Evolutionary conservation across 2,888 invertebrate genomes (phyloP).

Genomic region (Cryptus viduatorius): DNA sequence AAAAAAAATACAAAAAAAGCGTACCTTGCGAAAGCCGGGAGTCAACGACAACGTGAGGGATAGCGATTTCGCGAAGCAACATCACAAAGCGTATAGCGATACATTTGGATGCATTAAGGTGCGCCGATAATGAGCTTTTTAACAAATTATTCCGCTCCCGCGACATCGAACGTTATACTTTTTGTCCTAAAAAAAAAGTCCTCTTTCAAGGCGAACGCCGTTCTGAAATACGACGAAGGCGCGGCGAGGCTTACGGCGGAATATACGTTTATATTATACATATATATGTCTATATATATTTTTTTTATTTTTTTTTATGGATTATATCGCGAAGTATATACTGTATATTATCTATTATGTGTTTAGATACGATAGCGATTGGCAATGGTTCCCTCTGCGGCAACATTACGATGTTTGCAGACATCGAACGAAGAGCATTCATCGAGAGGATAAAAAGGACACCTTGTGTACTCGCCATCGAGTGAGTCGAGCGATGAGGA

Average conservation of each 20-base stretch:
- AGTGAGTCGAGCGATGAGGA: slow-evolving; percentile 79
- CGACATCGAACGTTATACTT: too few species aligned
- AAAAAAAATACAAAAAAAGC: slow-evolving; percentile 11
- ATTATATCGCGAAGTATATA: background rate
- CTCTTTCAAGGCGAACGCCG: too few species aligned
- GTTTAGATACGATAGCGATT: slow-evolving; percentile 26
- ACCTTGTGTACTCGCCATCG: slow-evolving; percentile 84
- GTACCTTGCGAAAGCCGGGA: slow-evolving; percentile 55
- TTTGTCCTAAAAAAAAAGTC: too few species aligned
- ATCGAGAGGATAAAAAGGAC: slow-evolving; percentile 69
- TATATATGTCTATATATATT: too few species aligned
- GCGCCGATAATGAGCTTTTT: too few species aligned
- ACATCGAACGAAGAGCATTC: slow-evolving; percentile 43
- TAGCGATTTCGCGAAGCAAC: slow-evolving; percentile 43
- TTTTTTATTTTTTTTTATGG: background rate
- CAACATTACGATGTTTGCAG: slow-evolving; percentile 38
- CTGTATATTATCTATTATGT: background rate
- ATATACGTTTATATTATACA: background rate
- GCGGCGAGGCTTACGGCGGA: too few species aligned
- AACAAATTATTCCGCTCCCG: too few species aligned
- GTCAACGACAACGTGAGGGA: slow-evolving; percentile 37
- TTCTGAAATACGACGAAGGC: too few species aligned
- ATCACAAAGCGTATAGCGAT: background rate
- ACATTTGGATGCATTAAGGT: too few species aligned
- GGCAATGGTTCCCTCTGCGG: slow-evolving; percentile 39